Base-by-base conservation (phyloP, 2,797 vertebrate genomes). In the Brachymystax lenok region DNA sequence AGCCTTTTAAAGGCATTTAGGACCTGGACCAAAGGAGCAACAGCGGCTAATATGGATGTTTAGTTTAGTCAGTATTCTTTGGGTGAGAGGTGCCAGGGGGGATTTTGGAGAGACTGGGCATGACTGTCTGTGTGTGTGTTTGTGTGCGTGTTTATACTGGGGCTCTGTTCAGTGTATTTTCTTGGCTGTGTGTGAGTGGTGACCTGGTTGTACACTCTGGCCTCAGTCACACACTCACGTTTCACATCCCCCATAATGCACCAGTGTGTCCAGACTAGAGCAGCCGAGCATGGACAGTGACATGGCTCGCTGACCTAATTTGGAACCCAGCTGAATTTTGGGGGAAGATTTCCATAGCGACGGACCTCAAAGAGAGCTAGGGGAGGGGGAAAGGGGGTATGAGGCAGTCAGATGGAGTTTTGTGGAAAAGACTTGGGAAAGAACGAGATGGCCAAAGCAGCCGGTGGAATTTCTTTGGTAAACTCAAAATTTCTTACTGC, bases 401-500 rank as follows among this genome's bases (percentile, higher is more conserved):
- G 33, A 69, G 69, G 76, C 21, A 8, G 76, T 63, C 68, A 71
- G 50, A 33, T 16, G 56, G 28, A 52, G 56, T 54, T 63, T 52
- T 33, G 61, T 40, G 19, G 40, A 73, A 79, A 78, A 19, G 51
- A 74, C 80, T 83, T 69, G 16, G 28, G 68, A 77, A 79, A 80
- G 71, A 89, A 87, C 66, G 73, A 80, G 59, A 85, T 67, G 74
- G 78, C 78, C 76, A 74, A 10, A 59, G 56, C 19, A 3, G 7
- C n/a, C 67, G 70, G 33, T 71, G 89, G 92, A 92, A 93, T 93
- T 92, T 94, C 77, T 74, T 80, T 56, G 50, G 86, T 83, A 90
- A 92, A 84, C 87, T 92, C 77, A 21, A 93, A 89, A 94, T 94
- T 94, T 92, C 92, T 92, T 90, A 92, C 86, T 79, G 82, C 66